Evolutionary conservation across 2,888 invertebrate species (phyloP).

Genomic region (Gastrophysa polygoni): DNA sequence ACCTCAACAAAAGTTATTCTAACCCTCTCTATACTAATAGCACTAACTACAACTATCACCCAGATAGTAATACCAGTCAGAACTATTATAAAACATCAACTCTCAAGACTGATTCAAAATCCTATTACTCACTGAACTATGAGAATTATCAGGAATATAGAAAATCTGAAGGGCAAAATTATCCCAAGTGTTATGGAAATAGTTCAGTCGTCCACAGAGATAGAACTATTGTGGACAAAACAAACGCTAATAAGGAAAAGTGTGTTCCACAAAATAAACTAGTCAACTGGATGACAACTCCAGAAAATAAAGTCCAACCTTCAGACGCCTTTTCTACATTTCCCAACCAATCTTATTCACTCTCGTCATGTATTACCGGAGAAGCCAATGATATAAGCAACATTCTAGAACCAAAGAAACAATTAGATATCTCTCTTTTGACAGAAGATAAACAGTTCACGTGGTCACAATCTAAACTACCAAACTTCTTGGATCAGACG

Average conservation of each 20-base stretch:
- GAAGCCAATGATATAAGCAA: constrained; percentile 42
- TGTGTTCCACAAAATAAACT: constrained; percentile 53
- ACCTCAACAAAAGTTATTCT: constrained; percentile 45
- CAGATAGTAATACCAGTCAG: constrained; percentile 45
- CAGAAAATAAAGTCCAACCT: constrained; percentile 56
- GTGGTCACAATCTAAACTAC: constrained; percentile 63
- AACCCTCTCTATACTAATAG: constrained; percentile 52
- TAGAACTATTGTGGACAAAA: constrained; percentile 28
- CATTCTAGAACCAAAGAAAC: constrained; percentile 39
- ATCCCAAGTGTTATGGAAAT: constrained; percentile 29
- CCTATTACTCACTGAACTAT: constrained; percentile 46
- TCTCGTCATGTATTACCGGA: constrained; percentile 42
- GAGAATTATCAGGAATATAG: constrained; percentile 48
- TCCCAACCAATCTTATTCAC: constrained; percentile 49
- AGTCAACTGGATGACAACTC: constrained; percentile 69
- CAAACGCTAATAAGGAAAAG: constrained; percentile 27
- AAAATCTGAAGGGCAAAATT: constrained; percentile 33
- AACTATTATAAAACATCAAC: constrained; percentile 43
- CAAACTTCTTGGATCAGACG: constrained; percentile 55
- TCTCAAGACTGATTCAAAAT: constrained; percentile 37
- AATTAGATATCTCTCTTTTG: constrained; percentile 40
- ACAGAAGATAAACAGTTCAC: constrained; percentile 61
- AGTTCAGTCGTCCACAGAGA: constrained; percentile 3
- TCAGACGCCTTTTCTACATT: constrained; percentile 60
- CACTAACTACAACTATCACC: constrained; percentile 48